These are phyloP conservation scores for Phyllostomus discolor DNA, from an alignment of 2,113 vertebrate genomes.

Conservation along the genomic window DNA sequence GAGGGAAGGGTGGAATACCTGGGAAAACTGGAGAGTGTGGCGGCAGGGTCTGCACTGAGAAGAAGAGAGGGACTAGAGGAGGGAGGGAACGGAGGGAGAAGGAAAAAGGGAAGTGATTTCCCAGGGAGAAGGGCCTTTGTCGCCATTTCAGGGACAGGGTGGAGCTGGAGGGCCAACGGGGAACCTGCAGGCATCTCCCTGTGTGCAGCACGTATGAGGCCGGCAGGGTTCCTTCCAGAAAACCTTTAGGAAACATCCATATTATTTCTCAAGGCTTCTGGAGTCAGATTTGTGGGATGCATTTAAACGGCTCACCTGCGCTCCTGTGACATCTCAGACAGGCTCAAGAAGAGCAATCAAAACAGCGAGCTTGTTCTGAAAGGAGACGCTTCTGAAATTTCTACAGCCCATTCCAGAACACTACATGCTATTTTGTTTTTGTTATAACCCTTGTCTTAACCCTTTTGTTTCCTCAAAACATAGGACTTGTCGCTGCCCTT, in stretches of 20 bases:
- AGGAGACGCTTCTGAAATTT: background rate
- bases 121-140: background rate
- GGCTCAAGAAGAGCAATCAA: background rate
- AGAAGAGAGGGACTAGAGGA: background rate
- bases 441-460: slow-evolving; percentile 40
- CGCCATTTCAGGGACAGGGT: background rate
- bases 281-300: background rate
- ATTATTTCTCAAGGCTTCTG: background rate
- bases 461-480: slow-evolving; percentile 45
- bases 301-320: background rate
- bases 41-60: background rate
- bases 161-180: background rate
- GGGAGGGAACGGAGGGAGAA: background rate
- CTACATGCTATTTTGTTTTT: slow-evolving; percentile 10
- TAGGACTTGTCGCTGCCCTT: slow-evolving; percentile 42
- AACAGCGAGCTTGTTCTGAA: background rate
- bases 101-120: background rate
- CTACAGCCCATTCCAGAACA: background rate
- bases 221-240: background rate
- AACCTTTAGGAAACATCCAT: background rate
- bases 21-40: background rate
- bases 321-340: background rate
- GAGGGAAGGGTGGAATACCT: background rate
- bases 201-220: background rate
- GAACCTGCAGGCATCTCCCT: background rate